Base-by-base conservation (phyloP, 2,797 vertebrate species). In the Distichodus sexfasciatus region DNA sequence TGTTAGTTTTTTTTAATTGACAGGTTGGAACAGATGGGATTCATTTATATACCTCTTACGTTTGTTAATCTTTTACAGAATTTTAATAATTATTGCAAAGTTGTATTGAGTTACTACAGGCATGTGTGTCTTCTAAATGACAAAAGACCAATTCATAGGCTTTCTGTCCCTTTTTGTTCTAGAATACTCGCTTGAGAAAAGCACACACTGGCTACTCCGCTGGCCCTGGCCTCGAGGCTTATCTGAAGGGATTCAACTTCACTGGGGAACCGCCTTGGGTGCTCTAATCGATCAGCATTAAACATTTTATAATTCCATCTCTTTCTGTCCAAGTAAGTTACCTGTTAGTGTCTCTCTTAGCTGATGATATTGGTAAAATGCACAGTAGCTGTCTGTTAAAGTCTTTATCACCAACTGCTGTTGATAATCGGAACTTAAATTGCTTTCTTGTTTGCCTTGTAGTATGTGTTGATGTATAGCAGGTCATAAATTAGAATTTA, bases 161-260 rank as follows among this genome's bases (percentile, higher is more conserved):
- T 19, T 9, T 12, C 2, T 4, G 7, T 66, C 2, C 12, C 24
- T 23, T 28, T n/a, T 64, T 8, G 17, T 76, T 31, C 40, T 83
- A 94, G 92, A 90, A 86, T 83, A 60, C 76, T 69, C 75, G 82
- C 68, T 85, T 74, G 73, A 82, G 83, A 83, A 89, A 82, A 81
- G 83, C 73, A 6, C 82, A 86, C 79, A 81, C 83, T 85, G 86
- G 81, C 85, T 90, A 76, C 83, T 81, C 79, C 11, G 77, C 85
- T 76, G 80, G 87, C 87, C 87, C 85, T 68, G 87, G 89, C 83
- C 87, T 92, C 71, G 79, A 88, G 82, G 92, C 84, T 65, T 91
- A 86, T 87, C 78, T 90, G 59, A 87, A 83, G 72, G 90, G 85
- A 59, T 89, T 92, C 81, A 89, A 89, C 79, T 91, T 94, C 87